Base-by-base conservation (phyloP, 2,888 invertebrate genomes). In the Bellardia bayeri region DNA sequence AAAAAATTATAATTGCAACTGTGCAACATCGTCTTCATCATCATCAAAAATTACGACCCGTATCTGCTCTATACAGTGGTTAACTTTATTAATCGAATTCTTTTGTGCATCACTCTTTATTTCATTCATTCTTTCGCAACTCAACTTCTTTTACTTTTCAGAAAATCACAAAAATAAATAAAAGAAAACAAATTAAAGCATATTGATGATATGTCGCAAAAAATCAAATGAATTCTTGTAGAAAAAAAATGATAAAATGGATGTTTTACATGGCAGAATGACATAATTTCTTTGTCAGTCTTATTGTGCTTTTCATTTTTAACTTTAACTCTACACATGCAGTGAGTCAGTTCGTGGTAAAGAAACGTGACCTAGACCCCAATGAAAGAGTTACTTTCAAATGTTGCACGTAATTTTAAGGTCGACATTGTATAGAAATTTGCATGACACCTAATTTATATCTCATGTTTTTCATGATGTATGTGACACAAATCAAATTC, bases 41-140 rank as follows among this genome's bases (percentile, higher is more conserved):
- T 61, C 78, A 84, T 79, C 33, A 49, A 78, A 78, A 84, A 49
- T 72, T 58, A 84, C 78, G 37, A 72, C 56, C 78, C 76, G 80
- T 83, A 83, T 72, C 86, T 75, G 40, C 64, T 76, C 23, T 66
- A 78, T 51, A 40, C 86, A 76, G 80, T 76, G 86, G 80, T 84
- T 83, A 84, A 81, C 71, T 84, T 81, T 83, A 82, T 79, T 81
- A 87, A 87, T 82, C 76, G 80, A 76, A 83, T 71, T 75, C 54
- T 74, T 82, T 85, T 78, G 74, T 79, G 37, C 37, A 37, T 11
- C 45, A 69, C 63, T 13, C 64, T 72, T 13, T 42, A 37, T 56
- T 30, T 64, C 40, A 42, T 71, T 72, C 40, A 33, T 76, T 71
- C 30, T 78, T 37, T 45, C 8, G 37, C 61, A 51, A 45, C 9